A percentile compares a stretch with the other conserved stretches of the same genome.
These are phyloP conservation scores for Neodiprion fabricii DNA, from an alignment of 1,140 invertebrate species.

Conservation along the genomic window DNA sequence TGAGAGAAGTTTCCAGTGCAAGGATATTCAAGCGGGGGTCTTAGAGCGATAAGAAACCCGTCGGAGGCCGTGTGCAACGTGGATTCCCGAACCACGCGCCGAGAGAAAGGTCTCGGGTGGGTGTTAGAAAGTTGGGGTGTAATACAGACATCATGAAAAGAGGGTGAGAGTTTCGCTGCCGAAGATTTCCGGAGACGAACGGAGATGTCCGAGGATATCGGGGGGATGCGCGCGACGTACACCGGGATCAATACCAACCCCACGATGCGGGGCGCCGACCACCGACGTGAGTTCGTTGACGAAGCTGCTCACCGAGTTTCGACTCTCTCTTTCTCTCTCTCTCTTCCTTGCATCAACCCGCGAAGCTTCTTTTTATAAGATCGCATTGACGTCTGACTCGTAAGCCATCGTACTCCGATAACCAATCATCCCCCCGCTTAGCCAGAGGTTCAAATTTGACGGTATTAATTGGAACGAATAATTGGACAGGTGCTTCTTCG, in stretches of 20 bases:
- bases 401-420: too few relatives aligned
- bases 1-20: too few relatives aligned
- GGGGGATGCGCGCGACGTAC: constrained; percentile 52
- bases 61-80: not conserved
- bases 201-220: constrained; percentile 31
- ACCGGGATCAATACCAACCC: constrained; percentile 49
- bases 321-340: too few relatives aligned
- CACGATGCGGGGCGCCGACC: not conserved
- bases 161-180: constrained; percentile 50
- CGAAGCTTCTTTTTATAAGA: too few relatives aligned
- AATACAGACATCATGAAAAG: constrained; percentile 51
- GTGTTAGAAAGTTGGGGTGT: constrained; percentile 24
- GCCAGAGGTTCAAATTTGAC: too few relatives aligned
- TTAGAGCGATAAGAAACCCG: too few relatives aligned
- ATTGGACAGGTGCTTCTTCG: too few relatives aligned
- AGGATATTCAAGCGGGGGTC: too few relatives aligned
- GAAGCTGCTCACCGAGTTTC: not conserved
- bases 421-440: too few relatives aligned
- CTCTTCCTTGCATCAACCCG: too few relatives aligned
- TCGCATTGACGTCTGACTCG: too few relatives aligned
- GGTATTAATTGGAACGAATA: too few relatives aligned
- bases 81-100: not conserved
- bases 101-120: not conserved
- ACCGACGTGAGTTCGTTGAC: constrained; percentile 1
- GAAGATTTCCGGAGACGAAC: constrained; percentile 56